Percentiles rank a stretch among this genome's conserved stretches.
These are phyloP conservation scores for Caenorhabditis inopinata DNA, from an alignment of 1,140 invertebrate species.

Conservation along the genomic window DNA sequence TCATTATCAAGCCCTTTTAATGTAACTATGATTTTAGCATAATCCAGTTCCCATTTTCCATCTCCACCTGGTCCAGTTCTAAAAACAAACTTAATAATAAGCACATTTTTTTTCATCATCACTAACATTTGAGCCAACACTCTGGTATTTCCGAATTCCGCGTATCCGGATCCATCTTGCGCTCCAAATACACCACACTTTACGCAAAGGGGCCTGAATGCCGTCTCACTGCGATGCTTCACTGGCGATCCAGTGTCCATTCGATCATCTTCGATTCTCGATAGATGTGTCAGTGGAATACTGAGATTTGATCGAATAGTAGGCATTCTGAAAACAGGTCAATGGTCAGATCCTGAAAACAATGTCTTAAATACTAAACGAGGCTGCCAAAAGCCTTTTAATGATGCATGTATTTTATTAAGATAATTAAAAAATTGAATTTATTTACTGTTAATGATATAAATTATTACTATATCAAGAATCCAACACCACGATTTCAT, in stretches of 20 bases:
- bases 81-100: background rate
- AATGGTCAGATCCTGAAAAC: too few species aligned
- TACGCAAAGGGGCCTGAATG: background rate
- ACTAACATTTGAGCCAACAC: background rate
- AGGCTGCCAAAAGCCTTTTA: too few species aligned
- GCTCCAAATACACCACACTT: constrained; percentile 1
- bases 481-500: background rate
- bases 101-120: background rate
- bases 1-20: background rate
- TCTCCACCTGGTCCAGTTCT: background rate
- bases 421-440: too few species aligned
- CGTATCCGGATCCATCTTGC: constrained; percentile 8
- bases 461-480: background rate
- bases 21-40: background rate
- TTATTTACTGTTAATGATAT: background rate
- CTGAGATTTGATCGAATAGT: background rate
- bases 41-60: background rate
- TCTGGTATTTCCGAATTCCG: background rate
- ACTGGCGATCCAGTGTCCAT: background rate
- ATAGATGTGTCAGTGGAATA: background rate
- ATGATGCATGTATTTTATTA: too few species aligned
- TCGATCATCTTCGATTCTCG: background rate
- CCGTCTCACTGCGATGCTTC: background rate
- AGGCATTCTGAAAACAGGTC: background rate
- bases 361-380: too few species aligned